Base-by-base conservation (phyloP, 2,888 invertebrate genomes). In the Ptilodon capucinus region DNA sequence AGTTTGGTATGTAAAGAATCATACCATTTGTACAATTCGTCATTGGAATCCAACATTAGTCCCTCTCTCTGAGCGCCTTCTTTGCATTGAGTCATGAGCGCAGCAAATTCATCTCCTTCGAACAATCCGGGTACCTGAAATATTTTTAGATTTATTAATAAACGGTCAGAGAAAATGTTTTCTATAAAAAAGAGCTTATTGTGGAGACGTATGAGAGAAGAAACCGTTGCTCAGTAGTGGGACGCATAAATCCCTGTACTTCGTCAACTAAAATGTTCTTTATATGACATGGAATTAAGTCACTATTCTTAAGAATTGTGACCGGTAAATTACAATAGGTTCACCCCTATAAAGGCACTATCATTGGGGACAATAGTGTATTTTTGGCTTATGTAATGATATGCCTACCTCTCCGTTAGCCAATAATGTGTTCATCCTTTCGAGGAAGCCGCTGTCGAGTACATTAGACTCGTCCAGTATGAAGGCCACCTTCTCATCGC, bases 381-480 rank as follows among this genome's bases (percentile, higher is more conserved):
- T 28, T 11, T 28, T n/a, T 28, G 3, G n/a, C 11, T 4, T 28
- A 28, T 4, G 28, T 8, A 28, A 18, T 17, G 8, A 34, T 14
- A 21, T 4, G 1, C 46, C 47, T 54, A 87, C 93, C 93, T 99
- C 99, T 73, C 99, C 99, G 81, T 99, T 99, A 48, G 99, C 99
- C 57, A 99, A 87, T 43, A 99, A 89, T 0, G 99, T 99, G 84
- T 99, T 99, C 98, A 99, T 99, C 63, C 99, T 93, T 91, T 99
- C 99, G 55, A 99, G 92, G 92, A 99, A 99, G 45, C 98, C 97
- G 18, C 99, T 99, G 92, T 99, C 99, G 43, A 99, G 91, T 34
- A 99, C 98, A 85, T 99, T 99, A 0, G 99, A 99, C 84, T 99
- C 99, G 83, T 99, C 99, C 80, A 99, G 93, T 72, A 99, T 99